Conservation (phyloP, 2,113 vertebrate genomes). For the Gnathonemus echidnorhynchus region DNA sequence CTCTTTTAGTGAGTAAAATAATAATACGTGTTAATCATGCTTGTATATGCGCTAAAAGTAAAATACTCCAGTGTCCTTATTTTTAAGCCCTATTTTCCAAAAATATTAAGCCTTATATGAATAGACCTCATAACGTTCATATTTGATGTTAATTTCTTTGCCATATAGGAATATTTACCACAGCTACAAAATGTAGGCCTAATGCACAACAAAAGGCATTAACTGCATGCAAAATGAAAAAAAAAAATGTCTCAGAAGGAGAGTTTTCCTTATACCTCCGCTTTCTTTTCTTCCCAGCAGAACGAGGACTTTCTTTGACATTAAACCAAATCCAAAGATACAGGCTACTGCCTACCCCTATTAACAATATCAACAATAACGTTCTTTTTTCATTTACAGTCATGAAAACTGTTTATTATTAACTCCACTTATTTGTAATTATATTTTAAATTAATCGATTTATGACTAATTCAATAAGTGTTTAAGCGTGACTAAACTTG, state of each 20-base stretch:
- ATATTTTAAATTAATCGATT: neutral
- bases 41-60: neutral
- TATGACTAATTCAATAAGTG: neutral
- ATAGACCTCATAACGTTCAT: neutral
- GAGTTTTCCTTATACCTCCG: neutral
- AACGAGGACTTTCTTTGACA: neutral
- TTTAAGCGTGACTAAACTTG: neutral
- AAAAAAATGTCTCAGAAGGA: neutral
- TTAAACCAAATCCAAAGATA: neutral
- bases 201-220: neutral
- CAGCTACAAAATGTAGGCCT: neutral
- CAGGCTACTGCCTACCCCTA: neutral
- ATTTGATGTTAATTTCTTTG: neutral
- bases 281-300: neutral
- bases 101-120: neutral
- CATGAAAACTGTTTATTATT: neutral
- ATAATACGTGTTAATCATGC: neutral
- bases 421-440: neutral
- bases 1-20: neutral
- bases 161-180: neutral
- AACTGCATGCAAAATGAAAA: neutral
- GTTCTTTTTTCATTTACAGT: neutral
- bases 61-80: neutral
- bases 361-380: neutral
- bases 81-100: neutral